phyloP scores from a whole-genome alignment of 2,113 vertebrate genomes.

The Antigone vipio region DNA sequence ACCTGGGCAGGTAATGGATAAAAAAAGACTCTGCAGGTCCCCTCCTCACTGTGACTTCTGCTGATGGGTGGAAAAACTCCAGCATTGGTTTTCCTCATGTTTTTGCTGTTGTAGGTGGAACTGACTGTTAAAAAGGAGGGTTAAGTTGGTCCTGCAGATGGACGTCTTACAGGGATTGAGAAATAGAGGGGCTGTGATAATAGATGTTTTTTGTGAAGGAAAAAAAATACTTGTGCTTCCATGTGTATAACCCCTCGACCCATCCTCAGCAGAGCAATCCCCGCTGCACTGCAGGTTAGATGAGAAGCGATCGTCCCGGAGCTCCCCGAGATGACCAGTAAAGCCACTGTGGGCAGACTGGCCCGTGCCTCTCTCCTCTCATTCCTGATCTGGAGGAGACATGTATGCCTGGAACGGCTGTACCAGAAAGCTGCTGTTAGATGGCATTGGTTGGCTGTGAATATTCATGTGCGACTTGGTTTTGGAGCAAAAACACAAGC shows the following conservation, averaged over 20 bases:
- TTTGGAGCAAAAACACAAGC: neutral
- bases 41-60: neutral
- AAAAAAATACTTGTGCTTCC: neutral
- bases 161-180: neutral
- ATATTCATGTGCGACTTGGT: conserved; percentile 22
- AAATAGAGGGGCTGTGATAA: neutral
- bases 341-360: neutral
- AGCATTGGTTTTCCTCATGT: neutral
- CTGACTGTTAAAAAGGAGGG: neutral
- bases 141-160: neutral
- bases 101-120: neutral
- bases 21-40: neutral
- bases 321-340: neutral
- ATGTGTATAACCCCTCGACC: fast-evolving
- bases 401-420: neutral
- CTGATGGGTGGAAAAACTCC: neutral
- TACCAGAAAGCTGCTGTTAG: neutral
- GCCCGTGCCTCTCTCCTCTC: neutral
- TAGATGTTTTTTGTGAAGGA: neutral
- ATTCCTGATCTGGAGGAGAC: neutral
- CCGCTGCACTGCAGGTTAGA: neutral
- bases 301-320: neutral
- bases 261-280: neutral
- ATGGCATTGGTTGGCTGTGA: neutral
- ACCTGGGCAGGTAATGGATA: neutral